Percentiles rank a stretch among this genome's conserved stretches.
Conservation (phyloP, 2,888 invertebrate species). For the Leucozona laternaria region DNA sequence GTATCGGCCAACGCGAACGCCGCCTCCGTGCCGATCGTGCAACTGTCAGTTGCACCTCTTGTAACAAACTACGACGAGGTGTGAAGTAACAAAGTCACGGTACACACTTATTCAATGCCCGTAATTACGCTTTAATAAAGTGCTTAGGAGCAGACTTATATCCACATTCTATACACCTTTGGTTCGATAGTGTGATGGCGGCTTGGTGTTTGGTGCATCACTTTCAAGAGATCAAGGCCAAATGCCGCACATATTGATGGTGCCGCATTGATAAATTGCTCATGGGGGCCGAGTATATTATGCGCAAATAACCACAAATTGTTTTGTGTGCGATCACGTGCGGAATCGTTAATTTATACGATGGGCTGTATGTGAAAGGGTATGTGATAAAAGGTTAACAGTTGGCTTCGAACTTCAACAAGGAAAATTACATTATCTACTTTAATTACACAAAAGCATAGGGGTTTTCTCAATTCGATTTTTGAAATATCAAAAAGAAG, state of each 20-base stretch:
- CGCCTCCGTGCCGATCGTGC: too few relatives aligned
- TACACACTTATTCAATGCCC: slow-evolving; percentile 62
- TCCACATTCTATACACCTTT: slow-evolving; percentile 7
- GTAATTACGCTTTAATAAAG: slow-evolving; percentile 71
- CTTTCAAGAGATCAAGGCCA: slow-evolving; percentile 22
- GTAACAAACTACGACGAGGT: slow-evolving; percentile 44
- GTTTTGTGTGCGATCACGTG: slow-evolving; percentile 28
- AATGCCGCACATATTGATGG: slow-evolving; percentile 27
- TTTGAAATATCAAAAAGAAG: not conserved
- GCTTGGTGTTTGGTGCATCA: slow-evolving; percentile 12
- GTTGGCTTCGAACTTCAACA: not conserved
- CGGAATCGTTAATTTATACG: slow-evolving; percentile 13
- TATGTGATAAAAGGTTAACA: not conserved
- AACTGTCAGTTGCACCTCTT: slow-evolving; percentile 24
- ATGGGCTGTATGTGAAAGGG: not conserved
- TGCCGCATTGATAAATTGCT: slow-evolving; percentile 12
- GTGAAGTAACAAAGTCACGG: slow-evolving; percentile 73
- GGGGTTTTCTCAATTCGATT: not conserved
- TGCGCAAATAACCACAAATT: slow-evolving; percentile 35
- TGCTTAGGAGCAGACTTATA: slow-evolving; percentile 46
- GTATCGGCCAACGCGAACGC: too few relatives aligned
- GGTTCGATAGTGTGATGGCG: slow-evolving; percentile 10
- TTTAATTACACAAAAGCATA: too few relatives aligned
- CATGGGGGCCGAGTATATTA: slow-evolving; percentile 24
- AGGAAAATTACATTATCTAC: too few relatives aligned